Evolutionary conservation across 2,888 invertebrate species (phyloP).

Genomic region (Conus canariensis): DNA sequence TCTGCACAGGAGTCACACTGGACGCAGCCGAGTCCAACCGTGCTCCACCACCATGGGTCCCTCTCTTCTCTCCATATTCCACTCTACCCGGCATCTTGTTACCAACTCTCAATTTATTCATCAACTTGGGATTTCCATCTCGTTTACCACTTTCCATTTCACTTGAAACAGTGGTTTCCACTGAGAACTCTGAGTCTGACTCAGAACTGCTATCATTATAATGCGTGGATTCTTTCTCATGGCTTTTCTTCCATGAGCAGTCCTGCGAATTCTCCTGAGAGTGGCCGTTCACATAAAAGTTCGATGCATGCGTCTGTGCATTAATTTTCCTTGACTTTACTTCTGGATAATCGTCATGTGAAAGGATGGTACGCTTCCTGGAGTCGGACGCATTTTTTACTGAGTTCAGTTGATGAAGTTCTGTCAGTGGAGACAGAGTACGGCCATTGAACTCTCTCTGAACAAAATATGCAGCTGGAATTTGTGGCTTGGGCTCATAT

Average conservation of each 20-base stretch:
- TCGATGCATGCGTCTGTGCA: not conserved
- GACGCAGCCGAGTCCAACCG: not conserved
- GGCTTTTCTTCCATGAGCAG: not conserved
- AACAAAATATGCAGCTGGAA: not conserved
- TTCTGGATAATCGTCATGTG: not conserved
- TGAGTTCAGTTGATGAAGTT: constrained; percentile 26
- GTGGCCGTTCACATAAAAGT: not conserved
- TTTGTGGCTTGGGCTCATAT: constrained; percentile 50
- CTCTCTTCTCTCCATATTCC: not conserved
- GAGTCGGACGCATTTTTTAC: not conserved
- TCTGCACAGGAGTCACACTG: not conserved
- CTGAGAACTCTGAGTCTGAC: not conserved
- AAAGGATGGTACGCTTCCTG: not conserved
- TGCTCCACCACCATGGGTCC: not conserved
- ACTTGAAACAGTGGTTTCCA: not conserved
- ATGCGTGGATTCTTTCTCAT: not conserved
- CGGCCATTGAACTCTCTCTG: constrained; percentile 4
- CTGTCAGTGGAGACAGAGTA: not conserved
- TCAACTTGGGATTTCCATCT: not conserved
- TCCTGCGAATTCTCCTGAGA: not conserved
- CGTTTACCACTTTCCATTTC: not conserved
- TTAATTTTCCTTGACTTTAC: not conserved
- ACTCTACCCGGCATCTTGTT: not conserved
- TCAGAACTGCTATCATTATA: not conserved
- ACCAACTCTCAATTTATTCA: not conserved